Percentiles rank a stretch among this genome's conserved stretches.
These are phyloP conservation scores for Harpagifer antarcticus DNA, from an alignment of 2,797 vertebrate genomes.

Conservation along the genomic window DNA sequence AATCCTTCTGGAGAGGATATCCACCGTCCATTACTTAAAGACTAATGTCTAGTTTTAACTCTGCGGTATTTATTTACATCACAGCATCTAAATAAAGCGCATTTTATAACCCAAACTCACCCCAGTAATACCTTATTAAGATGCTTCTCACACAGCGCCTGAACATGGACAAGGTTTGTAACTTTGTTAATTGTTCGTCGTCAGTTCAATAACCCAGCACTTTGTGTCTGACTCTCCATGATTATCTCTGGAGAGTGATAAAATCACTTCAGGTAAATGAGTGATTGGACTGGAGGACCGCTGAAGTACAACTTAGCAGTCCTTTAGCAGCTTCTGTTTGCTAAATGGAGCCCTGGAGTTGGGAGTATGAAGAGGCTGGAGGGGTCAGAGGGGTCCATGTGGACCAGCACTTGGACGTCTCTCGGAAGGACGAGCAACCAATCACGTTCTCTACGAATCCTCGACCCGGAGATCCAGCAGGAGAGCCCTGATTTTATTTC, in stretches of 20 bases:
- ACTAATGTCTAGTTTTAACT: slow-evolving; percentile 79
- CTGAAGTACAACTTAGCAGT: slow-evolving; percentile 84
- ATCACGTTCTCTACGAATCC: slow-evolving; percentile 75
- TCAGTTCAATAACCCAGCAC: slow-evolving; percentile 76
- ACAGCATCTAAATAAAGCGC: slow-evolving; percentile 72
- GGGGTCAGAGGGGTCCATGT: slow-evolving; percentile 68
- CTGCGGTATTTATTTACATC: slow-evolving; percentile 78
- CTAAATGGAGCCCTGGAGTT: slow-evolving; percentile 82
- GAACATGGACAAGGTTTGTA: slow-evolving; percentile 60
- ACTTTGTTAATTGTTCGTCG: slow-evolving; percentile 80
- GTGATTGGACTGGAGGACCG: slow-evolving; percentile 85
- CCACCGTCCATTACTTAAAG: slow-evolving; percentile 79
- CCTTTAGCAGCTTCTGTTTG: slow-evolving; percentile 84
- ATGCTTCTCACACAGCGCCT: slow-evolving; percentile 27
- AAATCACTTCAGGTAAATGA: slow-evolving; percentile 87
- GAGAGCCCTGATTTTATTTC: slow-evolving; percentile 74
- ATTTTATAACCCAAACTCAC: slow-evolving; percentile 39
- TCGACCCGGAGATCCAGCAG: slow-evolving; percentile 75
- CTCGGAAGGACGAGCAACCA: slow-evolving; percentile 73
- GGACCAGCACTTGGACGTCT: slow-evolving; percentile 77
- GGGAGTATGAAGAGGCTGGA: slow-evolving; percentile 83
- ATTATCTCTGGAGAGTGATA: slow-evolving; percentile 84
- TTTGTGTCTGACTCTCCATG: slow-evolving; percentile 77
- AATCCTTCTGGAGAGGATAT: slow-evolving; percentile 81
- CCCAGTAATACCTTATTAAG: slow-evolving; percentile 68